Evolutionary conservation across 2,888 invertebrate genomes (phyloP).

Genomic region (Plagodis pulveraria): DNA sequence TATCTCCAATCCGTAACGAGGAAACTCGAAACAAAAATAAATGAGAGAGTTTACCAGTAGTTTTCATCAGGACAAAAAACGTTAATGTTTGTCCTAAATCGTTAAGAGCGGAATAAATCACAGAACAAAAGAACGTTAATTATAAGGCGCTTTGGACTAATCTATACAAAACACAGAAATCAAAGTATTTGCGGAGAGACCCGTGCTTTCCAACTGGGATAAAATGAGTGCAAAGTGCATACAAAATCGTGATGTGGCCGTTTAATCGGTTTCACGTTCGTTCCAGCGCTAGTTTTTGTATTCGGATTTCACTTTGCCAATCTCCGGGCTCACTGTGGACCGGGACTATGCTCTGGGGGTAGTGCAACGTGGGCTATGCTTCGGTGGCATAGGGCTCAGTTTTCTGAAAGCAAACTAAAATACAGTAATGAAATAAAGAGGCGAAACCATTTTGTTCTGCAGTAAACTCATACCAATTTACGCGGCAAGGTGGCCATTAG

Average conservation of each 20-base stretch:
- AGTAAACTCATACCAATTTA: conserved; percentile 81
- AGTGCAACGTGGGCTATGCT: conserved; percentile 61
- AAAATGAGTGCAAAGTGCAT: conserved; percentile 84
- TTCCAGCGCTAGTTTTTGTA: conserved; percentile 82
- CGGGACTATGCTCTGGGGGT: conserved; percentile 45
- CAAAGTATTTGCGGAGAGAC: conserved; percentile 67
- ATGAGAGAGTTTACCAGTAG: conserved; percentile 30
- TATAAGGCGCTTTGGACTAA: conserved; percentile 73
- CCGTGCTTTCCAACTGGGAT: conserved; percentile 66
- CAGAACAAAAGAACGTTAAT: conserved; percentile 68
- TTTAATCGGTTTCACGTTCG: conserved; percentile 84
- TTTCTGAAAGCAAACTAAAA: conserved; percentile 49
- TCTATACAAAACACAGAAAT: conserved; percentile 71
- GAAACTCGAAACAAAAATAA: conserved; percentile 23
- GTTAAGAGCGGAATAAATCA: conserved; percentile 50
- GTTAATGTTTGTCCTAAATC: conserved; percentile 38
- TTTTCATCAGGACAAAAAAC: conserved; percentile 38
- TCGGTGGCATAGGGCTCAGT: conserved; percentile 57
- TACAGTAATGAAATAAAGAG: conserved; percentile 79
- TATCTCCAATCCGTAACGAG: conserved; percentile 29
- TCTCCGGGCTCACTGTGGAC: conserved; percentile 67
- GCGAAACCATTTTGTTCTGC: conserved; percentile 79
- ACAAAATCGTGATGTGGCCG: conserved; percentile 84
- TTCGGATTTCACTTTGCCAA: conserved; percentile 80
- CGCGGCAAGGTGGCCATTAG: conserved; percentile 80